Percentiles rank a stretch among this genome's conserved stretches.
Conservation (phyloP, 2,797 vertebrate genomes). For the Ctenochaetus hawaiiensis region DNA sequence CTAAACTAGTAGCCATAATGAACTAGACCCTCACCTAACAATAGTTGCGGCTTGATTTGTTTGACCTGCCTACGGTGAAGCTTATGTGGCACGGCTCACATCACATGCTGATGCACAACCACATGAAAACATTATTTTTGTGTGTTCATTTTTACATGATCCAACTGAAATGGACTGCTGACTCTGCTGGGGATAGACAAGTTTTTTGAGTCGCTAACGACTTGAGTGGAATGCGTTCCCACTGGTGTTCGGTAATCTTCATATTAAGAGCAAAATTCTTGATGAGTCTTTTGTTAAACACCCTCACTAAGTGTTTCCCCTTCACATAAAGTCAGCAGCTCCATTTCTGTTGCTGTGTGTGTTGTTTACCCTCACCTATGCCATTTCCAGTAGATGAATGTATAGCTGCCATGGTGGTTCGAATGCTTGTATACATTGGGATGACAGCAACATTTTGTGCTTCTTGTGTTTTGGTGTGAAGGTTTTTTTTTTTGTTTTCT, state of each 20-base stretch:
- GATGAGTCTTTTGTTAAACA: constrained; percentile 5
- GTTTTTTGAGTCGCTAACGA: not conserved
- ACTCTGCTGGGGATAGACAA: constrained; percentile 30
- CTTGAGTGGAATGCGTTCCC: not conserved
- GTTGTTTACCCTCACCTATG: constrained; percentile 57
- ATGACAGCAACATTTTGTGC: constrained; percentile 72
- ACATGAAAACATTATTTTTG: constrained; percentile 35
- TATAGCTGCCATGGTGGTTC: constrained; percentile 76
- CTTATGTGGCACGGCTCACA: constrained; percentile 38
- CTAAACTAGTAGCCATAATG: constrained; percentile 21
- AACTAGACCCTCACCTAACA: constrained; percentile 35
- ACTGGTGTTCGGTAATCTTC: not conserved
- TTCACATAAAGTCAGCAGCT: constrained; percentile 39
- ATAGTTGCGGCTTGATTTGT: constrained; percentile 40
- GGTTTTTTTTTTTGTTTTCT: constrained; percentile 56
- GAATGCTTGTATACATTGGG: constrained; percentile 74
- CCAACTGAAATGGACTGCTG: constrained; percentile 63
- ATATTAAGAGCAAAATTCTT: constrained; percentile 2
- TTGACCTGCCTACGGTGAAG: constrained; percentile 39
- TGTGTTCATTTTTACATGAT: constrained; percentile 47
- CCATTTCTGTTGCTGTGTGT: constrained; percentile 61
- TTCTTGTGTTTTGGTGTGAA: constrained; percentile 70
- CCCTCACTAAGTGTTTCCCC: constrained; percentile 12
- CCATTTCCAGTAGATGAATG: constrained; percentile 62
- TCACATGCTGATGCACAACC: constrained; percentile 55